These are phyloP conservation scores for Tenthredo notha DNA, from an alignment of 2,888 invertebrate species.

Conservation along the genomic window DNA sequence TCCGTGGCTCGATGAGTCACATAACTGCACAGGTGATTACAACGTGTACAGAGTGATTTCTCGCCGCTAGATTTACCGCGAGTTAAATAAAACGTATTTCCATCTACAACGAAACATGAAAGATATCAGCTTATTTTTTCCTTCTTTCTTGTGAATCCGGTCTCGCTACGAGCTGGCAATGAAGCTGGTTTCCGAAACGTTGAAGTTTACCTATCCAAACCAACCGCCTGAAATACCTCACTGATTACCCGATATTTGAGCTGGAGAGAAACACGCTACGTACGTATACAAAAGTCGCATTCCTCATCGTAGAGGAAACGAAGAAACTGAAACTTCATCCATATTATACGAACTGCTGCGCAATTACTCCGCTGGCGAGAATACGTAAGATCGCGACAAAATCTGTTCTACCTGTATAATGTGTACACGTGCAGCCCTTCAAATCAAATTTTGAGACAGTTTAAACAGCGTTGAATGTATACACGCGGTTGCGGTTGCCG, in stretches of 20 bases:
- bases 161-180: not conserved
- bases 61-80: slow-evolving; percentile 2
- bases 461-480: not conserved
- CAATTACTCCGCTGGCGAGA: not conserved
- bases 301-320: not conserved
- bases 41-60: slow-evolving; percentile 25
- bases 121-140: not conserved
- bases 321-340: not conserved
- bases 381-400: not conserved
- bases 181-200: not conserved
- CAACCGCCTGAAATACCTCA: not conserved
- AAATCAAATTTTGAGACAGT: not conserved
- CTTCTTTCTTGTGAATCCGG: not conserved
- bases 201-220: not conserved
- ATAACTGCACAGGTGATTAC: slow-evolving; percentile 14
- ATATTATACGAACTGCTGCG: not conserved
- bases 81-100: not conserved
- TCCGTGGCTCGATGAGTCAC: not conserved
- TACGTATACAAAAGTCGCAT: not conserved
- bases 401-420: not conserved
- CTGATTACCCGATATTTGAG: not conserved
- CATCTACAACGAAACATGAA: not conserved
- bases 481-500: not conserved
- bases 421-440: not conserved
- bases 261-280: not conserved